These are phyloP conservation scores for Listronotus oregonensis DNA, from an alignment of 1,140 invertebrate species.

Conservation along the genomic window DNA sequence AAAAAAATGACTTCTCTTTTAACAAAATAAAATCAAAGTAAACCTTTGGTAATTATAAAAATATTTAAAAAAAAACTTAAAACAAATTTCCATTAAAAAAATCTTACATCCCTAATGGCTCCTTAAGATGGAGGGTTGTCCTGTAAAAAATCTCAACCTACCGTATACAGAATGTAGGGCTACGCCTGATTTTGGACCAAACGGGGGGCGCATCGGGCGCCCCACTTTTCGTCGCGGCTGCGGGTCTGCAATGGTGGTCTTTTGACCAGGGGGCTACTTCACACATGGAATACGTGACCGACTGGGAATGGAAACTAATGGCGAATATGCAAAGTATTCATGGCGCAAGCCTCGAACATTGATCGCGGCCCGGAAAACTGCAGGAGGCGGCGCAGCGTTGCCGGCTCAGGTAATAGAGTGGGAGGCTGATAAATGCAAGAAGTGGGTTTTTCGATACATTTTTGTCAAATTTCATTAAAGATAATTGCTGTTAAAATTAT, in stretches of 20 bases:
- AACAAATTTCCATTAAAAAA: too few relatives aligned
- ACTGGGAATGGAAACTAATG: not conserved
- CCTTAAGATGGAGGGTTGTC: too few relatives aligned
- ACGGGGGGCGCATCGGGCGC: constrained; percentile 36
- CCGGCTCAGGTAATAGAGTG: constrained; percentile 18
- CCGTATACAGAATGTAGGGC: constrained; percentile 30
- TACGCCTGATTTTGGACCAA: constrained; percentile 15
- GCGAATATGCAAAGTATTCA: not conserved
- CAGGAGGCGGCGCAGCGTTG: constrained; percentile 11
- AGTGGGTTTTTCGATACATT: too few relatives aligned
- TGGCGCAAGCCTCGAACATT: constrained; percentile 22
- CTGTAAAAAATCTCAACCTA: constrained; percentile 4
- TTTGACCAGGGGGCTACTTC: constrained; percentile 17
- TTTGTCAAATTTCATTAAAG: too few relatives aligned
- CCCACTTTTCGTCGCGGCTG: constrained; percentile 25
- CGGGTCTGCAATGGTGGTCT: constrained; percentile 35
- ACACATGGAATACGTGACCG: constrained; percentile 22
- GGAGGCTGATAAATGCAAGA: not conserved
- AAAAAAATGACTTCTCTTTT: too few relatives aligned
- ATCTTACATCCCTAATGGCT: too few relatives aligned
- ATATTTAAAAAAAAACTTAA: too few relatives aligned
- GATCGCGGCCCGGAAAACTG: constrained; percentile 16
- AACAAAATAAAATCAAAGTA: too few relatives aligned
- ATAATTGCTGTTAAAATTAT: too few relatives aligned
- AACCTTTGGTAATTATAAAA: too few relatives aligned